Percentiles rank a stretch among this genome's conserved stretches.
phyloP scores from a whole-genome alignment of 2,113 vertebrate species.

The Rhinoptilus africanus region DNA sequence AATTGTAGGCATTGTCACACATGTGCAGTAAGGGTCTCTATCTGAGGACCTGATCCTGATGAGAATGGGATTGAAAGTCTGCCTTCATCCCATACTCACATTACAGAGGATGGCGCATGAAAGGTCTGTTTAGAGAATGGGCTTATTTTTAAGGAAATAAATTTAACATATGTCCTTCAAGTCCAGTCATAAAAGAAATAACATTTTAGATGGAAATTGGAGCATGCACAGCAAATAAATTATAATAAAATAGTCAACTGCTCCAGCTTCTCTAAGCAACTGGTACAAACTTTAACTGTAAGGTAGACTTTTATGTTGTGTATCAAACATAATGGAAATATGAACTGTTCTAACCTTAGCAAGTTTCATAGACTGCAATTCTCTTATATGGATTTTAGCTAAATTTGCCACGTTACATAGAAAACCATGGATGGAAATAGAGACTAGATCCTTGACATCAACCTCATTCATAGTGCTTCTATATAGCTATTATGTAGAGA shows the following conservation, averaged over 20 bases:
- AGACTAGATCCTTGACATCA: background rate
- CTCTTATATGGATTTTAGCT: background rate
- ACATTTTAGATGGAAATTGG: background rate
- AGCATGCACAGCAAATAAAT: background rate
- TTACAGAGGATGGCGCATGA: background rate
- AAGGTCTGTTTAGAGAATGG: background rate
- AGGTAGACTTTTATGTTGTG: background rate
- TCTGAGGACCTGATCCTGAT: background rate
- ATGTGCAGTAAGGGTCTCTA: fast-evolving
- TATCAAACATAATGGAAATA: background rate
- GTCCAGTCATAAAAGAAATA: background rate
- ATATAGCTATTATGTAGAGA: background rate
- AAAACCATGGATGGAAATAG: background rate
- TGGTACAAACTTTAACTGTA: background rate
- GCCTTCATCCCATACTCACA: background rate
- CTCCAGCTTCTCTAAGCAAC: background rate
- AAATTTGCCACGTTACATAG: background rate
- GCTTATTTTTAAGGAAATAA: background rate
- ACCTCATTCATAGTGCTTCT: background rate
- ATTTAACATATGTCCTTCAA: background rate
- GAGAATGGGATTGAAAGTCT: background rate
- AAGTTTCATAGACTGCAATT: background rate
- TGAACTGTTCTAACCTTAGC: background rate
- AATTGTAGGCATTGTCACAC: background rate
- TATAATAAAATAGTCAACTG: background rate